A percentile compares a stretch with the other conserved stretches of the same genome.
These are phyloP conservation scores for Dasypogon diadema DNA, from an alignment of 2,888 invertebrate genomes.

Conservation along the genomic window DNA sequence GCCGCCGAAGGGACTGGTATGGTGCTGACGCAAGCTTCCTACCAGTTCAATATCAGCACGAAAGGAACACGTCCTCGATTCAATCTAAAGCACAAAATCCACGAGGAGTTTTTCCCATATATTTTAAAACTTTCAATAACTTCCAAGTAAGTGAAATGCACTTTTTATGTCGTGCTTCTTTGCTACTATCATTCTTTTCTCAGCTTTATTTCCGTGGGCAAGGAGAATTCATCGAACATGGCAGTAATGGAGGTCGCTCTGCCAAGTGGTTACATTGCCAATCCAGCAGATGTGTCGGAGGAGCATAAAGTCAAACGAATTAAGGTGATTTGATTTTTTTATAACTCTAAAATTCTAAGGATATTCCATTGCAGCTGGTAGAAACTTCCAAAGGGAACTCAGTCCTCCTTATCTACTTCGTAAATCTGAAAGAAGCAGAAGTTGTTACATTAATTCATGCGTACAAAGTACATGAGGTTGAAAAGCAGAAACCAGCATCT, in stretches of 20 bases:
- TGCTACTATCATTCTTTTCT: neutral
- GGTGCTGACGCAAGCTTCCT: slow-evolving; percentile 81
- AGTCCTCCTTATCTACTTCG: too few relatives aligned
- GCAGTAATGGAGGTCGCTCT: slow-evolving; percentile 90
- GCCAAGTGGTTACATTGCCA: slow-evolving; percentile 90
- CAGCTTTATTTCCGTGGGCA: slow-evolving; percentile 74
- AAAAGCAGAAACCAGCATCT: too few relatives aligned
- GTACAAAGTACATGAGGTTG: too few relatives aligned
- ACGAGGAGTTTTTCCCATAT: slow-evolving; percentile 80
- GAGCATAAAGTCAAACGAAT: too few relatives aligned
- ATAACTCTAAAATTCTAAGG: too few relatives aligned
- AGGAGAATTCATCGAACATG: slow-evolving; percentile 82
- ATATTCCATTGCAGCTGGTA: too few relatives aligned
- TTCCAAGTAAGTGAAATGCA: slow-evolving; percentile 73
- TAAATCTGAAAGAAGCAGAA: too few relatives aligned
- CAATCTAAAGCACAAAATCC: slow-evolving; percentile 86
- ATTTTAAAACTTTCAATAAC: slow-evolving; percentile 79
- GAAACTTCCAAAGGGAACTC: too few relatives aligned
- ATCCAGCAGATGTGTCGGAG: too few relatives aligned
- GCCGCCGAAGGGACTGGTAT: slow-evolving; percentile 85
- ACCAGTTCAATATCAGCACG: slow-evolving; percentile 85
- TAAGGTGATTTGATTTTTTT: too few relatives aligned
- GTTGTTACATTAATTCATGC: too few relatives aligned
- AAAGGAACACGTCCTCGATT: slow-evolving; percentile 90
- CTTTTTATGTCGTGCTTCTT: too few relatives aligned